Evolutionary conservation across 2,797 vertebrate species (phyloP), one percentile per base, ranked within the genome.

Genomic region (Megaceryle alcyon): DNA sequence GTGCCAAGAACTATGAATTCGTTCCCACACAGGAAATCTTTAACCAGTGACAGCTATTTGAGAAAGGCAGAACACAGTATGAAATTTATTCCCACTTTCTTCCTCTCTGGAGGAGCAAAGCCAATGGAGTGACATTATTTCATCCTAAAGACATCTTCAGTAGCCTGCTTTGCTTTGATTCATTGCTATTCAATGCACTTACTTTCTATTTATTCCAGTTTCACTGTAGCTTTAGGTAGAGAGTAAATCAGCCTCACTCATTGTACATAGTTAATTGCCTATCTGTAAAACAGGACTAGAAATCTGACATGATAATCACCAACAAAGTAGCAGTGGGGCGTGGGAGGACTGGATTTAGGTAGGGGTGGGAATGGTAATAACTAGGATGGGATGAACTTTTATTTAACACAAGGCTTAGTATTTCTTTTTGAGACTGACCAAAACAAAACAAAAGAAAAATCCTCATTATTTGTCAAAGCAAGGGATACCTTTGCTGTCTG

Each of bases 81-180:
- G 64, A 92, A 93, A 91, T 94, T 88, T 87, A 94, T 96, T 84
- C 68, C 49, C 81, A 77, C 73, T 91, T 92, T 88, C 63, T 46
- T 95, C 31, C 57, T 83, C 88, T 70, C 81, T 82, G 70, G 82
- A 95, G 82, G 77, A 91, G 76, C 84, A 86, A 90, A 87, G 88
- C 59, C 89, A 90, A 65, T 33, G 41, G 68, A 90, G 77, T 73
- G 31, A 43, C 80, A 87, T 93, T 96, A 92, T 93, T 94, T 87
- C 71, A 80, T 95, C 71, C 82, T 51, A 60, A 82, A 77, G 93
- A 84, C 80, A 93, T 91, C 82, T 88, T 92, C 78, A 77, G 80
- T 65, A 79, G 80, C 60, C 80, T 94, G 43, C 75, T 96, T 96
- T 82, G 82, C 72, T 91, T 86, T 97, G 82, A 97, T 94, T 96